Base-by-base conservation (phyloP, 2,113 vertebrate genomes). In the Ellobius talpinus region DNA sequence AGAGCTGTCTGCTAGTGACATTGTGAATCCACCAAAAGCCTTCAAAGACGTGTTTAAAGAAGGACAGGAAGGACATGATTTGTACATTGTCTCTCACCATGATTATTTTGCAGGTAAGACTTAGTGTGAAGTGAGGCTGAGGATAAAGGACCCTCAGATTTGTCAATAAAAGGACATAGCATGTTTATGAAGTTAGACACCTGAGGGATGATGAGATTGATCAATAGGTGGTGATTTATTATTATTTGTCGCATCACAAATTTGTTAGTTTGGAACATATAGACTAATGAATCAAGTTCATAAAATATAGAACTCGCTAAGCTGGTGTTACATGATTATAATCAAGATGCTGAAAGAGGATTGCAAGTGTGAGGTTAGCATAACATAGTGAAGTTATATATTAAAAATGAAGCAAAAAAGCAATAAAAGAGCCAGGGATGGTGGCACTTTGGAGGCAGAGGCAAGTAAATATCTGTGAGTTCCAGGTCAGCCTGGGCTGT, bases 1-100 rank as follows among this genome's bases (percentile, higher is more conserved):
- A 99, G 98, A 96, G 92, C 3, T 66, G 5, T 85, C 98, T 50
- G 98, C 97, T 73, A 81, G 97, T 91, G 98, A 98, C 3, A 31
- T 99, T 93, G 97, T 99, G 88, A 99, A 99, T 98, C 99, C 99
- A 97, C 86, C 96, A 39, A 99, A 99, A 98, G 97, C 98, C 4
- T 96, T 74, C 72, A 96, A 98, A 90, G 98, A 99, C 95, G 90
- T 99, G 42, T 97, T 99, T 89, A 97, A 90, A 96, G 99, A 99
- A 97, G 97, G 95, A 4, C 92, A 97, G 82, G 97, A 98, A 96
- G 98, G 98, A 79, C 99, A 99, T 4, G 92, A 98, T 45, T 76
- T 98, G 79, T 99, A 99, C 4, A 0, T 99, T 42, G 78, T 97
- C 3, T 99, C 99, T 89, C 99, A 99, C 95, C 98, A 98, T 50